These are phyloP conservation scores for Tarsius wallacei DNA, from an alignment of 2,797 vertebrate species.

Conservation along the genomic window DNA sequence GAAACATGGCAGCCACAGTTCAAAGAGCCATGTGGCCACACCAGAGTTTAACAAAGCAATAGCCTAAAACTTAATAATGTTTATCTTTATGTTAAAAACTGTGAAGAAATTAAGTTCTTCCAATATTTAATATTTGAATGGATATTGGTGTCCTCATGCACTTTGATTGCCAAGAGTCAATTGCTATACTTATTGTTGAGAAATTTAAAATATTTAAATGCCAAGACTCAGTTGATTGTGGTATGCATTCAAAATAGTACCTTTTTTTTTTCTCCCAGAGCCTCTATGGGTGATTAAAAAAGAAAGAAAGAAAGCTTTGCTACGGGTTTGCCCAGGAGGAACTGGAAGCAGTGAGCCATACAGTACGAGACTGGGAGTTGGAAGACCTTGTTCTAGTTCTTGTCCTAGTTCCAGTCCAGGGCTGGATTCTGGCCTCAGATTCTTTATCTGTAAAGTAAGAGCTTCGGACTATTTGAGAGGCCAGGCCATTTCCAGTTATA, in stretches of 20 bases:
- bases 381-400: not conserved
- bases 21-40: too few species aligned
- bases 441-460: not conserved
- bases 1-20: too few species aligned
- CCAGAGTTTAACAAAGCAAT: too few species aligned
- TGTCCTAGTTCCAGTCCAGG: not conserved
- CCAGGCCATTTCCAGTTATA: not conserved
- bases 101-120: not conserved
- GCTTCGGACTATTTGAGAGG: not conserved
- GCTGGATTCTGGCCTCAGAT: not conserved
- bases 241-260: not conserved
- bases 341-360: not conserved
- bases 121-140: not conserved
- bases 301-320: not conserved
- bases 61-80: not conserved
- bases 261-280: constrained; percentile 29
- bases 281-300: not conserved
- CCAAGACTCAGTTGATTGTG: not conserved
- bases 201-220: not conserved
- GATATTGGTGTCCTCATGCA: not conserved
- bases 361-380: not conserved
- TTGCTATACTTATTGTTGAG: not conserved
- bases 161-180: not conserved
- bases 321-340: not conserved
- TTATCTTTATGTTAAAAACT: constrained; percentile 4